A percentile compares a stretch with the other conserved stretches of the same genome.
Conservation (phyloP, 2,113 vertebrate genomes). For the Actenoides hombroni region DNA sequence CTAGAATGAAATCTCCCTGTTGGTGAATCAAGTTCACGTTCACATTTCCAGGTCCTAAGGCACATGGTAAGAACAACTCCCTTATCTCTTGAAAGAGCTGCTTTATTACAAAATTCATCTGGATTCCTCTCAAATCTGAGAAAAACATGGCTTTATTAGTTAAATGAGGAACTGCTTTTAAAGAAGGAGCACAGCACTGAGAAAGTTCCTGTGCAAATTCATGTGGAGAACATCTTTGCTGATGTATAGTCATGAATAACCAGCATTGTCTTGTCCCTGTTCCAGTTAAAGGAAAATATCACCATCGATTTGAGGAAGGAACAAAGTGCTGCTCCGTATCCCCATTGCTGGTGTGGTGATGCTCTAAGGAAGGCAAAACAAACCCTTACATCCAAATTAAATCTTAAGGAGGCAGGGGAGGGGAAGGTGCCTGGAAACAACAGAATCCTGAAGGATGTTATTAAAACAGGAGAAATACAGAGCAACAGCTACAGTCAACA, state of each 20-base stretch:
- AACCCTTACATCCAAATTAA: background rate
- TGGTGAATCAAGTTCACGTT: background rate
- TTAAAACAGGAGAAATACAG: background rate
- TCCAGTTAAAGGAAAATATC: background rate
- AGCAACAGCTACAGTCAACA: background rate
- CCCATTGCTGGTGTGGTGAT: background rate
- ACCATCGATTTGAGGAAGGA: background rate
- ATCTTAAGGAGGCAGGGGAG: background rate
- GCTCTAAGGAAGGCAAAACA: background rate
- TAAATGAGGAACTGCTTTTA: background rate
- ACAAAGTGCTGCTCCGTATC: background rate
- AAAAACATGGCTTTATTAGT: background rate
- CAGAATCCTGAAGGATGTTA: background rate
- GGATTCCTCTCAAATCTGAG: background rate
- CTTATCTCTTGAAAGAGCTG: background rate
- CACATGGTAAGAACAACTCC: background rate
- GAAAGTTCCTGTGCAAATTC: background rate
- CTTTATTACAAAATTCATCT: background rate
- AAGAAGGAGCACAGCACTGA: background rate
- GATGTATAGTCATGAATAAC: background rate
- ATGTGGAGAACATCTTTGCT: background rate
- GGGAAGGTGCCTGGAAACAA: background rate
- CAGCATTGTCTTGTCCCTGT: background rate
- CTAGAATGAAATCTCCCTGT: background rate
- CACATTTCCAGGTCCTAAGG: background rate